A percentile compares a stretch with the other conserved stretches of the same genome.
phyloP scores from a whole-genome alignment of 1,140 invertebrate species.

The Procambarus virginalis region DNA sequence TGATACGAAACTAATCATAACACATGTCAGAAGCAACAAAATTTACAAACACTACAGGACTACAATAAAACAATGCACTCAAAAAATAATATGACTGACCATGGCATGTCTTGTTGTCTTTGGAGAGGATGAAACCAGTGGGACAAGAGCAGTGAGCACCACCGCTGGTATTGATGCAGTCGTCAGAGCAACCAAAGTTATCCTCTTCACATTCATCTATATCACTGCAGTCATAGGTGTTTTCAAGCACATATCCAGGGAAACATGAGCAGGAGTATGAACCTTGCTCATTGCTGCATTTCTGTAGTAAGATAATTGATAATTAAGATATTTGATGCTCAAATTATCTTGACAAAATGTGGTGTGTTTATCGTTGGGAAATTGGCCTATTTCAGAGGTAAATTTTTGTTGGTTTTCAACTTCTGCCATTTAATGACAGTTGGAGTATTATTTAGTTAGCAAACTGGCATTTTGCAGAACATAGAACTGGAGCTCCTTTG shows the following conservation, averaged over 20 bases:
- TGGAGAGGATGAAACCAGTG: constrained; percentile 50
- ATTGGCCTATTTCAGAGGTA: no score
- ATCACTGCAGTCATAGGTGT: constrained; percentile 77
- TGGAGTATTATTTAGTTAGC: no score
- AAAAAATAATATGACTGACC: constrained; percentile 67
- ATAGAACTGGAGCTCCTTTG: no score
- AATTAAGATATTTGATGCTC: constrained; percentile 73
- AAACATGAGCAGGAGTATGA: constrained; percentile 79
- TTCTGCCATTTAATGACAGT: no score
- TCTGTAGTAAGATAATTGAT: constrained; percentile 73
- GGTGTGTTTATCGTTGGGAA: no score
- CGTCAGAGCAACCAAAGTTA: constrained; percentile 78
- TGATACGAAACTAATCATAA: no score
- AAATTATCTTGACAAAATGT: no score
- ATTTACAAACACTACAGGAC: no score
- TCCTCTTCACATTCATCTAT: constrained; percentile 78
- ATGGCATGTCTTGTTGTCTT: constrained; percentile 77
- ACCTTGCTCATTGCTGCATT: constrained; percentile 73
- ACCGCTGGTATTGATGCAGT: constrained; percentile 77
- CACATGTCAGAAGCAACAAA: no score
- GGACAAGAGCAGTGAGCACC: constrained; percentile 78
- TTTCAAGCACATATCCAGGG: constrained; percentile 72
- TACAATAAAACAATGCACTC: no score
- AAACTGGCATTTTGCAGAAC: no score
- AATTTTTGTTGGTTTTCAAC: no score